phyloP scores from a whole-genome alignment of 2,888 invertebrate species.

The Coelogynopora nodosa region DNA sequence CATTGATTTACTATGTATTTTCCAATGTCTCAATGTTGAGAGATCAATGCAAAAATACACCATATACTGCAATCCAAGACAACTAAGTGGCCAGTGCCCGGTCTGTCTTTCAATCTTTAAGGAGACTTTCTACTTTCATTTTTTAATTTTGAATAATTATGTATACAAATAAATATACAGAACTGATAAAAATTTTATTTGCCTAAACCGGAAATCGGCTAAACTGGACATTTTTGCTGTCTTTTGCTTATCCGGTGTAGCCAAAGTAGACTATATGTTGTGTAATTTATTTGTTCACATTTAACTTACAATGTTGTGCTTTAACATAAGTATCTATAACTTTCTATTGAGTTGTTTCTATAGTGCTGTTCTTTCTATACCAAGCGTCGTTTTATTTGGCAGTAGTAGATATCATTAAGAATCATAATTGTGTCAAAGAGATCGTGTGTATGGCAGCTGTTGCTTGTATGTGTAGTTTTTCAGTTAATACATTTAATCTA shows the following conservation, averaged over 20 bases:
- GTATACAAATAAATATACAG: neutral
- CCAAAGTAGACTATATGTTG: neutral
- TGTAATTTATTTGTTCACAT: neutral
- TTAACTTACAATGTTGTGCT: no score
- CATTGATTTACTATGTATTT: no score
- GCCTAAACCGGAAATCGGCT: no score
- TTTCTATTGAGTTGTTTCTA: no score
- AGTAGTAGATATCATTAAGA: no score
- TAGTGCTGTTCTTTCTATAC: no score
- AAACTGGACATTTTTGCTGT: neutral
- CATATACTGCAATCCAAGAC: neutral
- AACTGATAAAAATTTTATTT: neutral
- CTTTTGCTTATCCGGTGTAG: neutral
- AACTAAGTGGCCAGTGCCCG: neutral
- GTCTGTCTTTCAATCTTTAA: neutral
- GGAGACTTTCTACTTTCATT: neutral
- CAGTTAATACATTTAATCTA: no score
- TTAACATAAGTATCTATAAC: no score
- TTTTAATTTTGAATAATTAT: neutral
- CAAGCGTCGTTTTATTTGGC: no score
- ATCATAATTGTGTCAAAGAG: no score
- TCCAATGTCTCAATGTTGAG: neutral
- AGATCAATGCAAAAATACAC: neutral
- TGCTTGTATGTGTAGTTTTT: no score
- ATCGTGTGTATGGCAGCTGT: no score